phyloP scores from a whole-genome alignment of 2,797 vertebrate species.

The Lutjanus argentimaculatus region DNA sequence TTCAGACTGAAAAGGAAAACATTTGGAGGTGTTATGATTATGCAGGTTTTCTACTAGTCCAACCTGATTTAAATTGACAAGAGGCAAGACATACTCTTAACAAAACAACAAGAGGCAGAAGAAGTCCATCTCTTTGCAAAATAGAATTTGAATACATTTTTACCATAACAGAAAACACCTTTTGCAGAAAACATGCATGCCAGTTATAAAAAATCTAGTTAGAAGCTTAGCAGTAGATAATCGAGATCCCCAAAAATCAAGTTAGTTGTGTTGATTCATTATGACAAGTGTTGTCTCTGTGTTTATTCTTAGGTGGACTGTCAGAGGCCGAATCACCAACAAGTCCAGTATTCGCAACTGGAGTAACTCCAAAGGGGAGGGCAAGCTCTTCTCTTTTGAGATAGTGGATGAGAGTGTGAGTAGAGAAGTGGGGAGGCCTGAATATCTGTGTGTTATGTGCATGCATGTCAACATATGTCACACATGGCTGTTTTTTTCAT shows the following conservation, averaged over 20 bases:
- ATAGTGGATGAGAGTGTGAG: conserved; percentile 96
- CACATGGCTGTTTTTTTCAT: conserved; percentile 34
- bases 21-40: no score
- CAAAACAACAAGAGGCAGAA: no score
- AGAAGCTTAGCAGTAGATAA: no score
- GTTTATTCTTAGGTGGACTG: conserved; percentile 90
- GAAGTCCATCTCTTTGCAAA: no score
- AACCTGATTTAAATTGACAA: no score
- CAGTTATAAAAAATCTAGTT: neutral
- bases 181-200: no score
- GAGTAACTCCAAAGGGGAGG: conserved; percentile 96
- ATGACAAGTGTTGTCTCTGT: conserved; percentile 2
- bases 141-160: no score
- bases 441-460: conserved; percentile 28
- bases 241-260: no score
- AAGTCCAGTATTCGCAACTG: conserved; percentile 93
- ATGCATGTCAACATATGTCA: conserved; percentile 31
- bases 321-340: conserved; percentile 94
- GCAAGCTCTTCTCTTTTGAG: conserved; percentile 96
- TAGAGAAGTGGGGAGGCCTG: conserved; percentile 15
- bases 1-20: no score
- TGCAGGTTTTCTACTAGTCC: no score
- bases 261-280: conserved; percentile 1
- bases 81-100: no score
- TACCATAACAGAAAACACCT: no score